Base-by-base conservation (phyloP, 2,888 invertebrate genomes). In the Callosobruchus maculatus region DNA sequence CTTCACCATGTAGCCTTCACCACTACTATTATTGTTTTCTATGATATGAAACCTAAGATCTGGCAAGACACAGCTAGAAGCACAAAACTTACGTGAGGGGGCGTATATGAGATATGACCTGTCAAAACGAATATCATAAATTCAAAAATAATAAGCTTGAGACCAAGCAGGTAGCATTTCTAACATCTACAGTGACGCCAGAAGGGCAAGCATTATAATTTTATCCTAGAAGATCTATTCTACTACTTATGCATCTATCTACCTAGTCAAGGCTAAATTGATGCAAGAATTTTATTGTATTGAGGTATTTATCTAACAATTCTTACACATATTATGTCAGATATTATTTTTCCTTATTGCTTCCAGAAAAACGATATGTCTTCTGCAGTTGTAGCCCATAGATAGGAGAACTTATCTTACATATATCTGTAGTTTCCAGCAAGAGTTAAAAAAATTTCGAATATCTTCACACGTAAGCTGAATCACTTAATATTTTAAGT, bases 131-230 rank as follows among this genome's bases (percentile, higher is more conserved):
- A 30, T 30, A 49, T 7, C 21, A 2, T 7, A 68, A 22, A 68
- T 68, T 1, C 7, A 68, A 68, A 21, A 20, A 66, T 71, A 75
- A 77, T 72, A 77, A 75, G 75, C 73, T 76, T 78, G 75, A 79
- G 77, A 83, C 79, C 81, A 85, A 85, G 84, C 84, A 83, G 49
- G 71, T 77, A 83, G 84, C 84, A 79, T 77, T 77, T 81, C 83
- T 81, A 83, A 79, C 72, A 77, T 80, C 83, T 83, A 84, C 84
- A 76, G 75, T 75, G 75, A 82, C 80, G 81, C 82, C 74, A 82
- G 80, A 81, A 79, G 80, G 80, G 83, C 84, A 85, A 84, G 84
- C 84, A 83, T 72, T 22, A 70, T 22, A 22, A 22, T 22, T 70
- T 2, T 20, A 26, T 70, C 26, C 21, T 70, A 22, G 21, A 68